Conservation (phyloP, 2,888 invertebrate species). For the Selenia dentaria region DNA sequence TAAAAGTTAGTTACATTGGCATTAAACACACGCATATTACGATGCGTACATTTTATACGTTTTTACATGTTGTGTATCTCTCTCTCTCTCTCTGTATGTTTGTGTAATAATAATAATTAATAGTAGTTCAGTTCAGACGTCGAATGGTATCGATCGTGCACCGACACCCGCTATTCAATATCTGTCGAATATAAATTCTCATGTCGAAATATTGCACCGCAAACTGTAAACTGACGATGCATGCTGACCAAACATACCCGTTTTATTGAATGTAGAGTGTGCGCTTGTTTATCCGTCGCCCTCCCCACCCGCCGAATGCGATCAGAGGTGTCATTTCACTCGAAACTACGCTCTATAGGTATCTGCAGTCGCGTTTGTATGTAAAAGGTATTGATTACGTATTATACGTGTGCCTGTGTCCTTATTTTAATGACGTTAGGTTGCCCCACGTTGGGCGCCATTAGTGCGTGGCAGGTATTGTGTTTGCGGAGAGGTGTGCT, state of each 20-base stretch:
- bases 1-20: too few species aligned
- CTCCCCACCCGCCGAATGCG: constrained; percentile 15
- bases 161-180: constrained; percentile 50
- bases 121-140: too few species aligned
- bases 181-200: constrained; percentile 54
- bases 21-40: too few species aligned
- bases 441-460: constrained; percentile 43
- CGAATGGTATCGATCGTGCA: constrained; percentile 7
- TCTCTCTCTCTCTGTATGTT: too few species aligned
- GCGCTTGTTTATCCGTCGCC: constrained; percentile 35
- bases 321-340: constrained; percentile 37
- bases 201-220: constrained; percentile 50
- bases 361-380: constrained; percentile 1
- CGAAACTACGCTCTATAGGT: constrained; percentile 24
- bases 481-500: constrained; percentile 18
- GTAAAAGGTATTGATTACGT: constrained; percentile 19
- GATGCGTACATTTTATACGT: too few species aligned
- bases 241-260: constrained; percentile 39
- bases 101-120: too few species aligned
- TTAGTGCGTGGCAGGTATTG: constrained; percentile 33
- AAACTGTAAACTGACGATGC: constrained; percentile 40
- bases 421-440: constrained; percentile 25
- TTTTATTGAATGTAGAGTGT: constrained; percentile 32
- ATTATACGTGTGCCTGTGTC: constrained; percentile 8
- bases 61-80: too few species aligned